Conservation (phyloP, 1,140 invertebrate genomes). For the Bradynema listronoti region DNA sequence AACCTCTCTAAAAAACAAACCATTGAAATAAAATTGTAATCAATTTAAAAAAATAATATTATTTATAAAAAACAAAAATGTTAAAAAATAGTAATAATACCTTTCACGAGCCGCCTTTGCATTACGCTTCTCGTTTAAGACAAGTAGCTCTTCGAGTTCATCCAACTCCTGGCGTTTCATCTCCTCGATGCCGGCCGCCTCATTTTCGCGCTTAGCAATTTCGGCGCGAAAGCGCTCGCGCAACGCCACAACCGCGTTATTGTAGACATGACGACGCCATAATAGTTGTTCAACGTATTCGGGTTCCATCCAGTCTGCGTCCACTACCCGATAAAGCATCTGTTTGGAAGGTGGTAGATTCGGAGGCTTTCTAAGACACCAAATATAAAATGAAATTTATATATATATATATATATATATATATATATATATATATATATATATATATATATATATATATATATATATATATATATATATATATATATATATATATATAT, state of each 20-base stretch:
- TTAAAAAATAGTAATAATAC: slow-evolving; percentile 9
- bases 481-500: too few relatives aligned
- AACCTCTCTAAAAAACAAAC: slow-evolving; percentile 22
- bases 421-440: too few relatives aligned
- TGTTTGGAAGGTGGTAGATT: slow-evolving; percentile 36
- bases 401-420: too few relatives aligned
- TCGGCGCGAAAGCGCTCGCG: slow-evolving; percentile 36
- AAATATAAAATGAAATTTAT: too few relatives aligned
- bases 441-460: too few relatives aligned
- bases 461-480: too few relatives aligned
- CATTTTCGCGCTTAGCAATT: slow-evolving; percentile 21
- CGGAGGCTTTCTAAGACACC: slow-evolving; percentile 44
- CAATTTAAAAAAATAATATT: neutral
- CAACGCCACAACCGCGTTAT: slow-evolving; percentile 41
- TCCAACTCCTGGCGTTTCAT: slow-evolving; percentile 30
- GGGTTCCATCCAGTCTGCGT: slow-evolving; percentile 31
- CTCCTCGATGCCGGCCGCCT: slow-evolving; percentile 24
- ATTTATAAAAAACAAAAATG: slow-evolving; percentile 11
- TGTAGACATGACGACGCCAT: slow-evolving; percentile 46
- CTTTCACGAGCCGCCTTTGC: slow-evolving; percentile 23
- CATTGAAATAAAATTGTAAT: neutral
- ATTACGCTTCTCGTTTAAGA: slow-evolving; percentile 37
- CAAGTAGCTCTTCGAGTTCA: slow-evolving; percentile 32
- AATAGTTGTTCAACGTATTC: slow-evolving; percentile 40
- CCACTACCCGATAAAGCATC: slow-evolving; percentile 21